Evolutionary conservation across 2,113 vertebrate species (phyloP), one percentile per base, ranked within the genome.

Genomic region (Grallaria varia): DNA sequence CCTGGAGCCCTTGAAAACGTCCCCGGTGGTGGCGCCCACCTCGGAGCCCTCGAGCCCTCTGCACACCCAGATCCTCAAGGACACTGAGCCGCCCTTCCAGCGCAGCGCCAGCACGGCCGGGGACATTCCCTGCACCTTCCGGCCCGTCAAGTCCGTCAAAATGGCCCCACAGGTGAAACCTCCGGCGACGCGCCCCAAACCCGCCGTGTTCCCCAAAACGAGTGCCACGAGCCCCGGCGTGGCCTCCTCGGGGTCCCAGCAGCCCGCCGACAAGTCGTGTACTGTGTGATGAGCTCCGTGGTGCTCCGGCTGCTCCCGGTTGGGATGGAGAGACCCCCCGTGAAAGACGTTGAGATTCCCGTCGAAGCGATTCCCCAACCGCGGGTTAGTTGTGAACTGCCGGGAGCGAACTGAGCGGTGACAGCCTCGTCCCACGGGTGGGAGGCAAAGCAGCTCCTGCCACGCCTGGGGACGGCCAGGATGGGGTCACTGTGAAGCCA

Each of bases 21-120:
- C 98, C 15, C 98, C 97, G 1, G 84, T 98, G 88, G 96, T 98
- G 93, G 97, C 98, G n/a, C 98, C 98, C 83, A 98, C 98, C 2
- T 99, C 99, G 0, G 99, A 99, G 95, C 99, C 99, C 39, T 99
- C 99, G 96, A 99, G 99, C 94, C 99, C 99, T 10, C 98, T 99
- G 91, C 99, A 99, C 97, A 97, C 99, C 14, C 99, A 99, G 87
- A 98, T 99, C 40, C 96, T 99, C 74, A 98, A 99, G 95, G 99
- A 99, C 96, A 22, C 97, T 6, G 98, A 98, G 87, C 69, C 98
- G 2, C 95, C 99, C 16, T 99, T 99, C 76, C 99, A 99, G 97
- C 99, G 99, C 93, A 99, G 99, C 14, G 98, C 99, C 85, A 99
- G 99, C 83, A 99, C 99, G 0, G 99, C 99, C 6, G 99, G 99